These are phyloP conservation scores for Xenotilapia flavipinnis DNA, from an alignment of 2,113 vertebrate species.

Conservation along the genomic window DNA sequence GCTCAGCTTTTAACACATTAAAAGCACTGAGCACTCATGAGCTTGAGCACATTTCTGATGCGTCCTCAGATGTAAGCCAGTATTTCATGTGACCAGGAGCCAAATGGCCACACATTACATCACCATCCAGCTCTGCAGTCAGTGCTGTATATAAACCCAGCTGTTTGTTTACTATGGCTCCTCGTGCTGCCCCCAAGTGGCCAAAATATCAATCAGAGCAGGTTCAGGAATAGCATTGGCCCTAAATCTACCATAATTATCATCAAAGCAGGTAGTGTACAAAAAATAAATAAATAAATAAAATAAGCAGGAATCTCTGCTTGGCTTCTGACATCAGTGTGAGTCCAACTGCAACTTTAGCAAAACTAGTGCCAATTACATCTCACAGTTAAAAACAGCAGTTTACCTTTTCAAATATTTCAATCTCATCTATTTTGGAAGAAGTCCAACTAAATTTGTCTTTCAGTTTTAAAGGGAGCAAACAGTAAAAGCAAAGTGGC, in stretches of 20 bases:
- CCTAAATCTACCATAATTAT: background rate
- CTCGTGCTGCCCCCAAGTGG: background rate
- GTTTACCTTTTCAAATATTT: background rate
- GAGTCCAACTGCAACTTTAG: background rate
- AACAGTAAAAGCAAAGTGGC: background rate
- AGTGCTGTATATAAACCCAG: background rate
- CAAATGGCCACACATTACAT: background rate
- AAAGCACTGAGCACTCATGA: background rate
- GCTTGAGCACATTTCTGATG: background rate
- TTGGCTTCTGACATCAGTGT: background rate
- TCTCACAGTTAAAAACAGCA: background rate
- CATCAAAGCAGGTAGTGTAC: background rate
- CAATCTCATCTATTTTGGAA: background rate
- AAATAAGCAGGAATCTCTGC: background rate
- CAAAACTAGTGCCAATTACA: background rate
- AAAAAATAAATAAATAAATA: fast-evolving
- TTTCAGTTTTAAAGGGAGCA: background rate
- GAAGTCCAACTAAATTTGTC: background rate
- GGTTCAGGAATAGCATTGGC: background rate
- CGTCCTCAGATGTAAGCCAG: background rate
- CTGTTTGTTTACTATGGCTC: background rate
- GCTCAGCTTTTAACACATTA: background rate
- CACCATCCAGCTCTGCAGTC: background rate
- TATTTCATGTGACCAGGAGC: background rate
- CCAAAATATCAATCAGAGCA: background rate